phyloP scores from a whole-genome alignment of 2,888 invertebrate genomes.

The Eristalis arbustorum region DNA sequence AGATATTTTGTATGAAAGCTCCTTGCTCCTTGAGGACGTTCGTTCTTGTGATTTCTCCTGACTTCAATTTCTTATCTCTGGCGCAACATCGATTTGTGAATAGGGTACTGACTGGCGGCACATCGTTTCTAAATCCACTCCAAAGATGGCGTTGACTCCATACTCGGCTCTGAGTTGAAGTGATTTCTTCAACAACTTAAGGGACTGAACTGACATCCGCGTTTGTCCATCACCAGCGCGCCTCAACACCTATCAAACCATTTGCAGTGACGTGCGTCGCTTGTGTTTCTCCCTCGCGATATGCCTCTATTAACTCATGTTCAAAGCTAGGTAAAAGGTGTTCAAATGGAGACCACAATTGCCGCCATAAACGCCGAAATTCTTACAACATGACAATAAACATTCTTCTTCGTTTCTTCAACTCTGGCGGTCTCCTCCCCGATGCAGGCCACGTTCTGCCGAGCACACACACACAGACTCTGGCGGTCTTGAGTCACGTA shows the following conservation, averaged over 20 bases:
- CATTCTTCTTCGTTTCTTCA: conserved; percentile 35
- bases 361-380: background rate
- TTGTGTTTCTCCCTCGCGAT: background rate
- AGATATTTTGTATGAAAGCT: no score
- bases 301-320: background rate
- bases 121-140: no score
- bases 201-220: no score
- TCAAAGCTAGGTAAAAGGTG: background rate
- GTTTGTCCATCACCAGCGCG: no score
- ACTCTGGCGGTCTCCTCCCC: background rate
- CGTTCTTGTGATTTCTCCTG: no score
- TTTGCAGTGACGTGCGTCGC: background rate
- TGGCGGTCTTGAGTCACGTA: conserved; percentile 40
- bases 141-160: no score
- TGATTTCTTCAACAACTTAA: no score
- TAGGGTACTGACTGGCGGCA: no score
- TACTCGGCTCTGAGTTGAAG: no score
- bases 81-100: no score
- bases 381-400: conserved; percentile 45
- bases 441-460: conserved; percentile 47
- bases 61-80: no score
- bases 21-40: no score
- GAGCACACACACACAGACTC: background rate
- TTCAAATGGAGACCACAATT: background rate
- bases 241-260: background rate